Evolutionary conservation across 2,113 vertebrate genomes (phyloP), one percentile per base, ranked within the genome.

Genomic region (Saimiri boliviensis): DNA sequence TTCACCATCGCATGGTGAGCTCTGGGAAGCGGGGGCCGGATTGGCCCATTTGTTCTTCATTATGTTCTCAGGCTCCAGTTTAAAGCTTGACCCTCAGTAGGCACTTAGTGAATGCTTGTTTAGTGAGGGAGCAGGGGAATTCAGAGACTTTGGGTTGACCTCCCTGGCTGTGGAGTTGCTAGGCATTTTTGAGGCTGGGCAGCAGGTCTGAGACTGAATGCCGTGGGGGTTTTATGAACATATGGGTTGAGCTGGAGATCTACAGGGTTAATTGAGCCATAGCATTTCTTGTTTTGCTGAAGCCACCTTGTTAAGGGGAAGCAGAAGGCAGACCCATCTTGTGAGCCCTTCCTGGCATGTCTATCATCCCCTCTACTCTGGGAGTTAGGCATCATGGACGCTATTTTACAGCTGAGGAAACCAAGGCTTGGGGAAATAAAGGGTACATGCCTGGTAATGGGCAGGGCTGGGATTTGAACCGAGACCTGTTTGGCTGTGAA

Each of bases 371-470:
- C 37, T 49, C 20, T 76, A 0, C 56, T 49, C 58, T 76, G 47
- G 74, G 68, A 27, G 42, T 35, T 19, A 13, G 60, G 17, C 1
- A 0, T 27, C 8, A 5, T 12, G 1, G 23, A 37, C 12, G 56
- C 3, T 19, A 0, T 70, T 25, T 47, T 58, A 42, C 6, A 27
- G 30, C 32, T 1, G 35, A 35, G 66, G 63, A 89, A 60, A 30
- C 84, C 0, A 11, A 76, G 91, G 73, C 35, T 32, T 30, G 23
- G 49, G 2, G 82, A 4, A 58, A 2, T 35, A 3, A 86, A 42
- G 25, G n/a, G 6, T 70, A 37, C 1, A 0, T 2, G 7, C 4
- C 7, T 37, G 20, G n/a, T 4, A 32, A 8, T 60, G 1, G 7
- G 30, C 68, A 42, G 37, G 20, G 47, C 37, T 84, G 70, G 52